Evolutionary conservation across 1,140 invertebrate genomes (phyloP), one percentile per base, ranked within the genome.

Genomic region (Drosophila biarmipes): DNA sequence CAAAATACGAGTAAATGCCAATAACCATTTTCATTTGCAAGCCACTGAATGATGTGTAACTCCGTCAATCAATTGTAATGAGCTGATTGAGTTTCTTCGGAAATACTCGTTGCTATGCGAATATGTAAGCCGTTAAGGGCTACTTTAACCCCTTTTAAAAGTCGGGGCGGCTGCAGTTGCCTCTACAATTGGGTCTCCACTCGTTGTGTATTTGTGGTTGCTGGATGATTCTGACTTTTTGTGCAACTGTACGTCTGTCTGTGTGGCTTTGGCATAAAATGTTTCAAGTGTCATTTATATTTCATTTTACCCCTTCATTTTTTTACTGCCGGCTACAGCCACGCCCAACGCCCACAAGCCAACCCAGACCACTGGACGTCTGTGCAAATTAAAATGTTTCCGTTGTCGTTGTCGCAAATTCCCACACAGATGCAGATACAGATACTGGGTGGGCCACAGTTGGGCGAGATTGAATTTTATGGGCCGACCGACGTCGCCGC

Each of bases 361-460:
- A 54, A 29, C 17, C 45, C 61, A 55, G 66, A 77, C 78, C 76
- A 59, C 58, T 73, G 66, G 76, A 54, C 67, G 75, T 67, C 62
- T 76, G 85, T 79, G 76, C 63, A 89, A 87, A 87, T 87, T 89
- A 79, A 84, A 87, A 73, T 87, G 82, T 79, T 87, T 87, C 84
- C 84, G 81, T 78, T 87, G 63, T 71, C 77, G 77, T 63, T 53
- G 40, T 63, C 53, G 40, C 54, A 34, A 49, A 43, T 40, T 66
- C 64, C 24, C 15, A 40, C 45, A 73, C 35, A 56, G 37, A 52
- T n/a, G 17, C n/a, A 42, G 10, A 42, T 7, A 8, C 37, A 15
- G 35, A 52, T n/a, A 43, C 24, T 45, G 46, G 53, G n/a, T n/a
- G 24, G 15, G 11, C 29, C 29, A 55, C 77, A 72, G 75, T 73